phyloP scores from a whole-genome alignment of 2,797 vertebrate species.

The Fistularia commersonii region DNA sequence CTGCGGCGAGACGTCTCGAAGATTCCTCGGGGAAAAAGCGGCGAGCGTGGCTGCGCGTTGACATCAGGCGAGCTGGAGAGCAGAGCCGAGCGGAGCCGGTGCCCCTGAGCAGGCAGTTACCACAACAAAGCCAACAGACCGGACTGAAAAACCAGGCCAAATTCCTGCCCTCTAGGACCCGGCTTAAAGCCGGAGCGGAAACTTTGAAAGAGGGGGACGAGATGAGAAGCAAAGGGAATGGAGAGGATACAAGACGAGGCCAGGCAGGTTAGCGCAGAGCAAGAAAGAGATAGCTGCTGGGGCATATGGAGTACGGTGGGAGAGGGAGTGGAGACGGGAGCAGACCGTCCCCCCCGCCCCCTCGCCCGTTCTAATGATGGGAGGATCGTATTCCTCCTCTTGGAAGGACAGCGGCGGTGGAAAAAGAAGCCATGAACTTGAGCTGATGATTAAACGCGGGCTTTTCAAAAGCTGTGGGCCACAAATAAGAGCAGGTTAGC shows the following conservation, averaged over 20 bases:
- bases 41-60: conserved; percentile 52
- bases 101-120: conserved; percentile 70
- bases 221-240: conserved; percentile 52
- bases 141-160: conserved; percentile 69
- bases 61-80: conserved; percentile 59
- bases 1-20: conserved; percentile 45
- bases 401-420: conserved; percentile 64
- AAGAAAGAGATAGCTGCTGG: conserved; percentile 60
- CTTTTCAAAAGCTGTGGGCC: conserved; percentile 72
- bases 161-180: conserved; percentile 75
- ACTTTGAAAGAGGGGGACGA: conserved; percentile 63
- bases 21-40: conserved; percentile 38
- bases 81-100: conserved; percentile 57
- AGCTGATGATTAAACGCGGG: conserved; percentile 75
- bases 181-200: conserved; percentile 67
- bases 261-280: conserved; percentile 44
- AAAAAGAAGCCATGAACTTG: conserved; percentile 72
- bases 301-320: conserved; percentile 41
- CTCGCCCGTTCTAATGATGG: conserved; percentile 65
- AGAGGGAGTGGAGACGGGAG: conserved; percentile 45
- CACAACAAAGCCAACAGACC: conserved; percentile 72
- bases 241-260: conserved; percentile 62
- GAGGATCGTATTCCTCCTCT: conserved; percentile 65
- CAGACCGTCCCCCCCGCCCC: conserved; percentile 54
- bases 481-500: conserved; percentile 53